Percentiles rank a stretch among this genome's conserved stretches.
phyloP scores from a whole-genome alignment of 2,113 vertebrate genomes.

The Leptobrachium leishanense region DNA sequence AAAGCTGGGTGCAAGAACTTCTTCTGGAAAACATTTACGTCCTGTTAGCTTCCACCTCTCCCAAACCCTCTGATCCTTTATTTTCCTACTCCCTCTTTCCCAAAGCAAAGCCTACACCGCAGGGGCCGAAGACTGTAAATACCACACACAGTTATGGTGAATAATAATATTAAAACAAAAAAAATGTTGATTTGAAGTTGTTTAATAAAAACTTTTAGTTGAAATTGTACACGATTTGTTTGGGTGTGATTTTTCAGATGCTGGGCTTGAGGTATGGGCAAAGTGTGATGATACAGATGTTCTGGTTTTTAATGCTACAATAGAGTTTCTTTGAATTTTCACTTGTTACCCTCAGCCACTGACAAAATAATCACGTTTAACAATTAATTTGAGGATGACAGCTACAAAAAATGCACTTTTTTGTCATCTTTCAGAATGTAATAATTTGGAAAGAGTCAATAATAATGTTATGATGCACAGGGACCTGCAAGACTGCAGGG shows the following conservation, averaged over 20 bases:
- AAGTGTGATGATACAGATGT: conserved; percentile 56
- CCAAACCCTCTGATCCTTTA: conserved; percentile 38
- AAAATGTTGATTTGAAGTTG: conserved; percentile 64
- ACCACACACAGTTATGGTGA: conserved; percentile 73
- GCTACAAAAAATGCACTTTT: no score
- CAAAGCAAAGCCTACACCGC: conserved; percentile 61
- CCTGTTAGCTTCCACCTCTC: conserved; percentile 78
- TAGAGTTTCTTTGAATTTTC: conserved; percentile 73
- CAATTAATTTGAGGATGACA: no score
- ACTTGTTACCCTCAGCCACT: conserved; percentile 54
- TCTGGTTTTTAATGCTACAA: conserved; percentile 76
- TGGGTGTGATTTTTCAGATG: conserved; percentile 64
- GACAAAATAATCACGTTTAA: neutral
- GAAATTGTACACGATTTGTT: conserved; percentile 63
- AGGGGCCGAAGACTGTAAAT: conserved; percentile 75
- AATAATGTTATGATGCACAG: neutral
- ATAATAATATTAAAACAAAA: conserved; percentile 23
- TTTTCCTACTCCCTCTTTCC: conserved; percentile 37
- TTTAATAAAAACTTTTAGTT: conserved; percentile 67
- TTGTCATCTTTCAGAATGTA: no score
- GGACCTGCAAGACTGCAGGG: no score
- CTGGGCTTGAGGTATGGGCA: conserved; percentile 51
- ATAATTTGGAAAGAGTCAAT: neutral
- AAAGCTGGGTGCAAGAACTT: conserved; percentile 99
- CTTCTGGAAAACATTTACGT: conserved; percentile 99